phyloP scores from a whole-genome alignment of 2,888 invertebrate genomes.

The Leucoma salicis region DNA sequence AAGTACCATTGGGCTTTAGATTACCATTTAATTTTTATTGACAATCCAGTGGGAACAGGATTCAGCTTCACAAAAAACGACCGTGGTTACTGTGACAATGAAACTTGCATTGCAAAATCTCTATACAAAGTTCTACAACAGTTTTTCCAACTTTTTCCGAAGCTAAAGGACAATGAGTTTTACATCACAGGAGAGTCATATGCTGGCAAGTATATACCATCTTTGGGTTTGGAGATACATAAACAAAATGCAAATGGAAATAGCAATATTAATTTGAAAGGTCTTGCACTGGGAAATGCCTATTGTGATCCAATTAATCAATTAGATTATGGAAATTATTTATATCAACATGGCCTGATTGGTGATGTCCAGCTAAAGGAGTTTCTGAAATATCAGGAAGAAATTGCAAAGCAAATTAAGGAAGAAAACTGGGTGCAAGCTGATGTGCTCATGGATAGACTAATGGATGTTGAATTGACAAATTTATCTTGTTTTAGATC shows the following conservation, averaged over 20 bases:
- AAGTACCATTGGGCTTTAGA: conserved; percentile 82
- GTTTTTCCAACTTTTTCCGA: conserved; percentile 83
- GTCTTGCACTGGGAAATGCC: conserved; percentile 78
- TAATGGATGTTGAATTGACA: conserved; percentile 76
- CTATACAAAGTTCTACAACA: conserved; percentile 78
- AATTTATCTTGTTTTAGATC: conserved; percentile 81
- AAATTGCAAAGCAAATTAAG: conserved; percentile 82
- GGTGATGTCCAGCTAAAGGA: conserved; percentile 80
- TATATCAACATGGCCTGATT: conserved; percentile 76
- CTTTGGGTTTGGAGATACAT: conserved; percentile 78
- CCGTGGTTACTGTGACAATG: conserved; percentile 78
- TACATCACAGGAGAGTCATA: conserved; percentile 85
- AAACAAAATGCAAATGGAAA: conserved; percentile 48
- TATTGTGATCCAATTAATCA: conserved; percentile 77
- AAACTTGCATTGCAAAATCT: conserved; percentile 79
- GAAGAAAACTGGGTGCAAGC: conserved; percentile 84
- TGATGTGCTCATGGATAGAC: conserved; percentile 85
- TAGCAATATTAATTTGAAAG: conserved; percentile 71
- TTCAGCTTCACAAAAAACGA: conserved; percentile 83
- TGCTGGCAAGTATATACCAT: conserved; percentile 80
- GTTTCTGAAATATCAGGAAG: conserved; percentile 83
- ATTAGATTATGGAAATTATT: conserved; percentile 72
- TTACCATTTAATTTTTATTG: conserved; percentile 83
- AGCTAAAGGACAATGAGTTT: conserved; percentile 76
- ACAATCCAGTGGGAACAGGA: conserved; percentile 85